Conservation (phyloP, 1,140 invertebrate genomes). For the Achroia grisella region DNA sequence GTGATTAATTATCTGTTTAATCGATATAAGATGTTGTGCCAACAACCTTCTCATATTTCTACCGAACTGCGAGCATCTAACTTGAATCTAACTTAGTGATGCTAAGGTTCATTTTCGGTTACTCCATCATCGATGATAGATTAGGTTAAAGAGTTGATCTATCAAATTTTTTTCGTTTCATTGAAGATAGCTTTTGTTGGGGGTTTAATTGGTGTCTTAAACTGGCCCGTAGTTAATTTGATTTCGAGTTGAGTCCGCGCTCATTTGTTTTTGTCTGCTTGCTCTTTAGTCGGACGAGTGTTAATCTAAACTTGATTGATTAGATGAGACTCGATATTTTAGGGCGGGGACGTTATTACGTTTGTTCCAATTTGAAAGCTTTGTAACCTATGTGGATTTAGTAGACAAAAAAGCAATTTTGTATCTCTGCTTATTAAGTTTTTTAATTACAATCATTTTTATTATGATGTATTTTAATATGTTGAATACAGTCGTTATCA, state of each 20-base stretch:
- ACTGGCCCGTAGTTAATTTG: slow-evolving; percentile 64
- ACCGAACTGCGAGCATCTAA: not conserved
- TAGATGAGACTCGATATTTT: slow-evolving; percentile 36
- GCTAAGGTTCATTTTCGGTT: slow-evolving; percentile 24
- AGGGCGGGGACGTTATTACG: slow-evolving; percentile 15
- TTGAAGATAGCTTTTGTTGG: slow-evolving; percentile 69
- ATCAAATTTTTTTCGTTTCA: slow-evolving; percentile 66
- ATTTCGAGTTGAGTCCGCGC: slow-evolving; percentile 42
- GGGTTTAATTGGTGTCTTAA: slow-evolving; percentile 70
- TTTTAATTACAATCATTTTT: too few species aligned
- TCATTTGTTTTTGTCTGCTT: slow-evolving; percentile 60
- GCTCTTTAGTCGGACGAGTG: slow-evolving; percentile 39
- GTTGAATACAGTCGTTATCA: too few species aligned
- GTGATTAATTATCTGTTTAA: slow-evolving; percentile 74
- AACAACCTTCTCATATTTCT: slow-evolving; percentile 60
- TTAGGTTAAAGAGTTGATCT: slow-evolving; percentile 70
- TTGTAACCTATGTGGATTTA: not conserved
- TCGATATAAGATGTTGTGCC: slow-evolving; percentile 72
- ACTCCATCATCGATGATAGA: slow-evolving; percentile 30
- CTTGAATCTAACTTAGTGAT: slow-evolving; percentile 10
- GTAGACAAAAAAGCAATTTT: not conserved
- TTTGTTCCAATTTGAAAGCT: too few species aligned
- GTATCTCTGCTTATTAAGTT: too few species aligned
- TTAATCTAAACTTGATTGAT: slow-evolving; percentile 69
- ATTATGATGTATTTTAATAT: too few species aligned